Evolutionary conservation across 1,140 invertebrate genomes (phyloP), one percentile per base, ranked within the genome.

Genomic region (Ericerus pela): DNA sequence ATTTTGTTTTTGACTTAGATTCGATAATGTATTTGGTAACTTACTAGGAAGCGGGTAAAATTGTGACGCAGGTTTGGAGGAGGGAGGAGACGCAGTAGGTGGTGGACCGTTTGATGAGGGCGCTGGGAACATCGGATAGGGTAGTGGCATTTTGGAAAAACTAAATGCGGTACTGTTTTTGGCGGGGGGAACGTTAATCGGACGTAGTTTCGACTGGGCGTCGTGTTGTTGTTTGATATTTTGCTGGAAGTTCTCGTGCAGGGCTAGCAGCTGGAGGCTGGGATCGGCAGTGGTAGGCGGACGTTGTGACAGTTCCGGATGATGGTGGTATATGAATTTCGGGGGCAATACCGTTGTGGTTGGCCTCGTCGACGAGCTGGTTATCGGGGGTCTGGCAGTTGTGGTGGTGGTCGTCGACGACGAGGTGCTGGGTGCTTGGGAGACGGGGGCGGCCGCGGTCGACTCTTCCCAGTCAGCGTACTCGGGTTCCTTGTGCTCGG

Each of bases 341-440:
- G 68, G 66, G 2, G 69, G 64, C 41, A 66, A 70, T 43, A 68
- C 67, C 0, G 67, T 63, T 43, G 62, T 31, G 1, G 60, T 53
- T 0, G 54, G n/a, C 5, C 36, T 52, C 11, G n/a, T 68, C 26
- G 59, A 62, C 3, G 58, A 58, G 26, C 61, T 54, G 1, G 62
- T 63, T n/a, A 64, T 65, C 18, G 64, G 64, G 0, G 64, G 64
- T 14, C 65, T 64, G 3, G 67, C 62, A 8, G 66, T 61, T 0
- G 65, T 63, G 2, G 64, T 62, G 37, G 63, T 64, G 1, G 63
- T 62, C 16, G 63, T 62, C 16, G 63, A 55, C 16, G 65, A 58
- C 16, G 52, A 37, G n/a, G n/a, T n/a, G n/a, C n/a, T n/a, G n/a
- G n/a, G n/a, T n/a, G n/a, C 27, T n/a, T 16, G 22, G 54, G 58